These are phyloP conservation scores for Pedionomus torquatus DNA, from an alignment of 2,113 vertebrate genomes.

Conservation along the genomic window DNA sequence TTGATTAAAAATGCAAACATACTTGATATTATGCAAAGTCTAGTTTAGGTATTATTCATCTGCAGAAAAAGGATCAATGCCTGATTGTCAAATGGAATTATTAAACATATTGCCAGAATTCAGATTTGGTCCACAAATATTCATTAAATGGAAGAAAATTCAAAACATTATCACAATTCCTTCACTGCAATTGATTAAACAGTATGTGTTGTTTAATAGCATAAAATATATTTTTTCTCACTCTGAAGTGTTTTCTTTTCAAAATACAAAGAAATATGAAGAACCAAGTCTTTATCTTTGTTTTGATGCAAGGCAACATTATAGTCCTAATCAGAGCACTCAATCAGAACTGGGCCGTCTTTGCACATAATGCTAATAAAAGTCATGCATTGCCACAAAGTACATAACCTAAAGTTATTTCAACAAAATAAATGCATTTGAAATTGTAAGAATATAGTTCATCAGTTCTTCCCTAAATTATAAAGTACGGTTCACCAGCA, in stretches of 20 bases:
- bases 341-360: background rate
- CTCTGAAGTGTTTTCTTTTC: background rate
- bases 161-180: background rate
- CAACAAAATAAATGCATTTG: background rate
- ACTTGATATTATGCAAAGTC: background rate
- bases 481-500: background rate
- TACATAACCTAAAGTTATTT: background rate
- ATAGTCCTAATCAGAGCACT: background rate
- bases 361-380: background rate
- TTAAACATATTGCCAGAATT: background rate
- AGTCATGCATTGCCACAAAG: background rate
- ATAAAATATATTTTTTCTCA: background rate
- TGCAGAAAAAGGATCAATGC: background rate
- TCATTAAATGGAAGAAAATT: background rate
- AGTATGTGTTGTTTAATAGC: background rate
- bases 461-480: slow-evolving; percentile 13
- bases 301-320: background rate
- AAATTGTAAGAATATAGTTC: slow-evolving; percentile 7
- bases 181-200: background rate
- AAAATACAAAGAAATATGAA: background rate
- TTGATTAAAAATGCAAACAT: slow-evolving; percentile 9
- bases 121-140: background rate
- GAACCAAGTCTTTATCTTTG: background rate
- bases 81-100: background rate
- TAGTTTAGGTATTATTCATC: background rate